Conservation (phyloP, 2,797 vertebrate genomes). For the Epinephelus malabaricus region DNA sequence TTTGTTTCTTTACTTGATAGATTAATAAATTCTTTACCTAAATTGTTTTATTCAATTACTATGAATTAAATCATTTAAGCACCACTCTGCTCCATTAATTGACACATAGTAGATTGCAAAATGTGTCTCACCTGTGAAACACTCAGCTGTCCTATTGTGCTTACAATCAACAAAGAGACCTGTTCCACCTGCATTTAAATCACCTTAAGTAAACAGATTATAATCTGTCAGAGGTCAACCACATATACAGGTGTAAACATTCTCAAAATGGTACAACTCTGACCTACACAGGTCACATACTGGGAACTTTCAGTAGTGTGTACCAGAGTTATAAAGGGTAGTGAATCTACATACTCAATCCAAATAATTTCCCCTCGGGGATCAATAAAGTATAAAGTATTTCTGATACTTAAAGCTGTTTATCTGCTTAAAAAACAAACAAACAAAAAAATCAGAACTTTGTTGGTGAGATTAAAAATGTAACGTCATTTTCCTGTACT, state of each 20-base stretch:
- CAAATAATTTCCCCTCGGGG: no score
- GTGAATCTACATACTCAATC: background rate
- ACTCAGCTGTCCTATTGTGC: slow-evolving; percentile 12
- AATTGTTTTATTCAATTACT: no score
- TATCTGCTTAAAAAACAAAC: background rate
- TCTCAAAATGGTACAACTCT: background rate
- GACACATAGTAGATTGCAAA: background rate
- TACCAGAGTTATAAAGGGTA: no score
- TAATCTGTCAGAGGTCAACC: slow-evolving; percentile 33
- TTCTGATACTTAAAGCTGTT: background rate
- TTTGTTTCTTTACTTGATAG: no score
- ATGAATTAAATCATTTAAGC: background rate
- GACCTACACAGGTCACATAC: no score
- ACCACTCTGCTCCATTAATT: background rate
- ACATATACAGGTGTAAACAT: background rate
- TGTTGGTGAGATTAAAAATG: background rate
- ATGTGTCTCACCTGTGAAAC: background rate
- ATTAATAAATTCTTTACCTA: no score
- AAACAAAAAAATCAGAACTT: background rate
- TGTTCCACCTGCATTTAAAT: slow-evolving; percentile 34
- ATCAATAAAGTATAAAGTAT: no score
- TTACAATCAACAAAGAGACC: slow-evolving; percentile 17
- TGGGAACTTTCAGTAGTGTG: background rate
- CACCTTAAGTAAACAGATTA: slow-evolving; percentile 39
- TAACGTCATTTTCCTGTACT: background rate